Percentiles rank a stretch among this genome's conserved stretches.
Evolutionary conservation across 2,113 vertebrate species (phyloP).

Genomic region (Furnarius figulus): DNA sequence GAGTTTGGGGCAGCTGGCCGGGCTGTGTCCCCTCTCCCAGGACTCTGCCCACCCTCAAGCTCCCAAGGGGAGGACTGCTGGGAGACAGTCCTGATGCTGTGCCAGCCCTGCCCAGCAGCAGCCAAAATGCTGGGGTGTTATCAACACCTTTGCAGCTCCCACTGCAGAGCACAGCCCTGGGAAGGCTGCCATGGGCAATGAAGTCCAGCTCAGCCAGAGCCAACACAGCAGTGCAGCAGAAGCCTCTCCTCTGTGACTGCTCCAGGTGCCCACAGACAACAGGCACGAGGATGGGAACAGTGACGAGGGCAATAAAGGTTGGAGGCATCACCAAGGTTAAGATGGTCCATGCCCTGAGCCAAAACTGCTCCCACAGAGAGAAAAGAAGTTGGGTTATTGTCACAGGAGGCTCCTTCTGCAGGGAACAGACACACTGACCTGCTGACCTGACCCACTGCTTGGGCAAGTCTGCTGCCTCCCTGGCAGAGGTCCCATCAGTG

Average conservation of each 20-base stretch:
- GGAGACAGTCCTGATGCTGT: not conserved
- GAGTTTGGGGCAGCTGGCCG: not conserved
- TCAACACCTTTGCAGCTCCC: not conserved
- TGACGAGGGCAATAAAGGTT: not conserved
- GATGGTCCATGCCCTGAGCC: not conserved
- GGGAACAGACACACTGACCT: not conserved
- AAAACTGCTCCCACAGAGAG: not conserved
- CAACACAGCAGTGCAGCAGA: not conserved
- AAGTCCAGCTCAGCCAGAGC: not conserved
- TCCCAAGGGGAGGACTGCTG: not conserved
- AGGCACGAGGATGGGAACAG: not conserved
- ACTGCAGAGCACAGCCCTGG: not conserved
- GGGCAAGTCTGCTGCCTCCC: not conserved
- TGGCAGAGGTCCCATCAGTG: not conserved
- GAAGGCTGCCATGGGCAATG: not conserved
- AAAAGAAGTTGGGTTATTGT: not conserved
- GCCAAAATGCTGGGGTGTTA: not conserved
- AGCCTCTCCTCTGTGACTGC: not conserved
- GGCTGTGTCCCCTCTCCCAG: not conserved
- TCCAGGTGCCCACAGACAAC: not conserved
- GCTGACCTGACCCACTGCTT: not conserved
- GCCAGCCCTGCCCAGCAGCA: not conserved
- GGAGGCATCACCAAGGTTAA: not conserved
- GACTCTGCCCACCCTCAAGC: not conserved
- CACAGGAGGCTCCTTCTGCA: not conserved